Evolutionary conservation across 2,797 vertebrate species (phyloP).

Genomic region (Tragelaphus oryx): DNA sequence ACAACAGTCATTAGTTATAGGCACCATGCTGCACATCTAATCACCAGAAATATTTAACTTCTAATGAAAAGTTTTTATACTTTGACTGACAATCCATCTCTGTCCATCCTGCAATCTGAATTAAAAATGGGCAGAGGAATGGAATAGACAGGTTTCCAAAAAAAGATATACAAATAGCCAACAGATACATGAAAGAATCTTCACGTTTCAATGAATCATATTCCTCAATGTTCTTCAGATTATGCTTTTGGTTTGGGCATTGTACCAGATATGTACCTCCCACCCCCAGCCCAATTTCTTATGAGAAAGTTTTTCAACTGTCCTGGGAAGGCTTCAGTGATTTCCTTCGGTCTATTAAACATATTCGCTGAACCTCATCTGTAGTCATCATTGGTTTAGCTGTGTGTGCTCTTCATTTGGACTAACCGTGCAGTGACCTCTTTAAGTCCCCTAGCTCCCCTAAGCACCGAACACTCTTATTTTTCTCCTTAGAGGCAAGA

Average conservation of each 20-base stretch:
- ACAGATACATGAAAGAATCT: not conserved
- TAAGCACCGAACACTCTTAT: not conserved
- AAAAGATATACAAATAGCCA: not conserved
- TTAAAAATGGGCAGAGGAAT: not conserved
- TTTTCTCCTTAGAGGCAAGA: constrained; percentile 86
- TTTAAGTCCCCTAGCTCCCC: not conserved
- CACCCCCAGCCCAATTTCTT: not conserved
- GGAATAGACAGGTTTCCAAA: not conserved
- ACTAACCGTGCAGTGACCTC: not conserved
- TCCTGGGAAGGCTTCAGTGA: not conserved
- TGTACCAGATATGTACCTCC: not conserved
- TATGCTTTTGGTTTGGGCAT: not conserved
- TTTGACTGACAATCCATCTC: not conserved
- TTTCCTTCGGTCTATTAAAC: not conserved
- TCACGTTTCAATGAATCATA: not conserved
- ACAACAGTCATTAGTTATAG: not conserved
- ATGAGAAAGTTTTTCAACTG: not conserved
- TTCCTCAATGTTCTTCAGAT: not conserved
- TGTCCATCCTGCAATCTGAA: not conserved
- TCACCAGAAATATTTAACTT: not conserved
- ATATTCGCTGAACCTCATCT: not conserved
- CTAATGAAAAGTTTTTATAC: not conserved
- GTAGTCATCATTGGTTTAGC: not conserved
- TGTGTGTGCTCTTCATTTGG: not conserved
- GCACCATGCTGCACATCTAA: not conserved